phyloP scores from a whole-genome alignment of 2,797 vertebrate genomes.

The Notolepis coatsorum region DNA sequence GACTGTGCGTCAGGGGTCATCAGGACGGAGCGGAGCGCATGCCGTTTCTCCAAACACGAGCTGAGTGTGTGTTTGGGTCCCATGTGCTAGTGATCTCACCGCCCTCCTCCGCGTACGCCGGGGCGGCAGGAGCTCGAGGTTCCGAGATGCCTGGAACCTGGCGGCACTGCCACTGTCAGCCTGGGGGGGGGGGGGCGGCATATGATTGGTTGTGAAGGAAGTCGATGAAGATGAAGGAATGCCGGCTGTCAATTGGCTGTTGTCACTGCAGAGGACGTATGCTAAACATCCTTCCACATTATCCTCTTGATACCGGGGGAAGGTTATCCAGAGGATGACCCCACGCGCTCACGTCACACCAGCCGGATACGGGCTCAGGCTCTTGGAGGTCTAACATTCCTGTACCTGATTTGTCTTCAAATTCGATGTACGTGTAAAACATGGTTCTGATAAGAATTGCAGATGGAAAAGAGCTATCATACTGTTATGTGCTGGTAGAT shows the following conservation, averaged over 20 bases:
- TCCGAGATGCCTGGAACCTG: slow-evolving; percentile 48
- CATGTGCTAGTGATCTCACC: slow-evolving; percentile 80
- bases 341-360: slow-evolving; percentile 4
- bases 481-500: background rate
- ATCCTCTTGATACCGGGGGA: slow-evolving; percentile 17
- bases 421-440: background rate
- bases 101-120: slow-evolving; percentile 52
- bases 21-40: slow-evolving; percentile 33
- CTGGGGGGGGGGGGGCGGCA: slow-evolving; percentile 18
- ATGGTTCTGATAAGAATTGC: background rate
- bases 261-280: slow-evolving; percentile 36
- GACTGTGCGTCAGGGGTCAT: slow-evolving; percentile 47
- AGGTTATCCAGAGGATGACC: slow-evolving; percentile 54
- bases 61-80: slow-evolving; percentile 31
- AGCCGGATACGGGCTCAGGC: background rate
- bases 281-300: slow-evolving; percentile 28
- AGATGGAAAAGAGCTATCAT: too few relatives aligned
- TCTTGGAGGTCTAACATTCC: too few relatives aligned
- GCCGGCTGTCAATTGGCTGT: slow-evolving; percentile 57
- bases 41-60: slow-evolving; percentile 62
- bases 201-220: slow-evolving; percentile 53
- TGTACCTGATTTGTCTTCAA: background rate
- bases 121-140: slow-evolving; percentile 62
- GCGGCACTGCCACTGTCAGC: slow-evolving; percentile 59
- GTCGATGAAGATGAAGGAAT: slow-evolving; percentile 53